Evolutionary conservation across 2,797 vertebrate species (phyloP).

Genomic region (Lophotriccus pileatus): DNA sequence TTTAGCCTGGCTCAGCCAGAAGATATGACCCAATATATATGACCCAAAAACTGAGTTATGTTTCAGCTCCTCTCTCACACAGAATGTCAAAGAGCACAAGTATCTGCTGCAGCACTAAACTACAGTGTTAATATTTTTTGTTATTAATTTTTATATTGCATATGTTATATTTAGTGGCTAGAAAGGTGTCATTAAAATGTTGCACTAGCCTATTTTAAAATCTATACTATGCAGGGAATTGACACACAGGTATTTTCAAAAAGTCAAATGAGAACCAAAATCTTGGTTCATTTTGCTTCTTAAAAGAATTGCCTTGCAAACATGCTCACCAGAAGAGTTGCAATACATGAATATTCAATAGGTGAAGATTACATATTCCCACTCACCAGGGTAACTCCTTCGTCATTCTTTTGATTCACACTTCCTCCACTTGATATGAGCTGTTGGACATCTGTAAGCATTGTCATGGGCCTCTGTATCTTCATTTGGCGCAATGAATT

Average conservation of each 20-base stretch:
- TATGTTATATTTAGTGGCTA: not conserved
- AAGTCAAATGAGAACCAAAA: not conserved
- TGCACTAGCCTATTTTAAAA: not conserved
- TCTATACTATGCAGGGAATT: not conserved
- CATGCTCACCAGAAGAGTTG: not conserved
- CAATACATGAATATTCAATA: not conserved
- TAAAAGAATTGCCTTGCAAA: not conserved
- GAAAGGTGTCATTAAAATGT: not conserved
- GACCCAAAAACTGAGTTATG: not conserved
- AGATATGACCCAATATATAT: fast-evolving
- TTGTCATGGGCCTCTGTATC: slow-evolving; percentile 82
- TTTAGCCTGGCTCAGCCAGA: not conserved
- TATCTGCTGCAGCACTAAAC: not conserved
- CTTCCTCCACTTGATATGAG: slow-evolving; percentile 81
- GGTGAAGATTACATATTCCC: not conserved
- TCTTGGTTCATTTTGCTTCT: not conserved
- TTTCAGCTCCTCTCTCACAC: not conserved
- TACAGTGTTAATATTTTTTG: not conserved
- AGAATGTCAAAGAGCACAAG: not conserved
- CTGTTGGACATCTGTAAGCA: slow-evolving; percentile 88
- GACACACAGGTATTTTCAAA: not conserved
- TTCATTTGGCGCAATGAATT: slow-evolving; percentile 84
- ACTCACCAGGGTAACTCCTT: slow-evolving; percentile 91
- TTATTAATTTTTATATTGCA: not conserved
- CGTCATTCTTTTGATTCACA: slow-evolving; percentile 85